Evolutionary conservation across 1,140 invertebrate genomes (phyloP), one percentile per base, ranked within the genome.

Genomic region (Platyscapa corneri): DNA sequence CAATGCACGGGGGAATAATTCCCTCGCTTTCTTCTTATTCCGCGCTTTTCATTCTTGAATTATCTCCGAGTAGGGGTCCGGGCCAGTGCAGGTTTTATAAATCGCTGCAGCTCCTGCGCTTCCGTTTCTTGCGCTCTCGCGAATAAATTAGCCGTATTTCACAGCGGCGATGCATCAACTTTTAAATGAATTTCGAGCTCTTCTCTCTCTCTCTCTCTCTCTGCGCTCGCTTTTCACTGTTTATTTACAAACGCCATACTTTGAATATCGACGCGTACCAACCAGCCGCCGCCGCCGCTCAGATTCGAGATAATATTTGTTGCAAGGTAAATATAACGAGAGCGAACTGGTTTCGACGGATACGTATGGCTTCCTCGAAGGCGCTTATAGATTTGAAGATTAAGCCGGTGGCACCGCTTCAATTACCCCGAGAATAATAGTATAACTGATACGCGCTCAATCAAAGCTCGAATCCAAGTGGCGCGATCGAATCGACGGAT

Each of bases 1-100:
- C 86, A 86, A 87, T 85, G 75, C 89, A 70, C 89, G 65, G 18
- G 87, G 86, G 89, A 83, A 88, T 88, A 86, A 88, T 89, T 87
- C 87, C 80, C 12, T 46, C 30, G 12, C 56, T 23, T 20, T 3
- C 46, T 77, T 77, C 53, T 75, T 78, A 87, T 86, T 80, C 64
- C 42, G 85, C 82, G 77, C 65, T 86, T 74, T 76, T 78, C 32
- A 81, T 87, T 78, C 75, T n/a, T 83, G 78, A 85, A 85, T 87
- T 79, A 81, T 80, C 75, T 64, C 23, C 39, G 46, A n/a, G n/a
- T n/a, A n/a, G n/a, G 20, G 56, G 56, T 39, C 30, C 5, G 16
- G 5, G 18, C 5, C 20, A 14, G 3, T 72, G 74, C 67, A 46
- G 20, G 49, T 23, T 27, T 86, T 87, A 86, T 81, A 84, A 82